Evolutionary conservation across 2,888 invertebrate species (phyloP), one percentile per base, ranked within the genome.

Genomic region (Carcina quercana): DNA sequence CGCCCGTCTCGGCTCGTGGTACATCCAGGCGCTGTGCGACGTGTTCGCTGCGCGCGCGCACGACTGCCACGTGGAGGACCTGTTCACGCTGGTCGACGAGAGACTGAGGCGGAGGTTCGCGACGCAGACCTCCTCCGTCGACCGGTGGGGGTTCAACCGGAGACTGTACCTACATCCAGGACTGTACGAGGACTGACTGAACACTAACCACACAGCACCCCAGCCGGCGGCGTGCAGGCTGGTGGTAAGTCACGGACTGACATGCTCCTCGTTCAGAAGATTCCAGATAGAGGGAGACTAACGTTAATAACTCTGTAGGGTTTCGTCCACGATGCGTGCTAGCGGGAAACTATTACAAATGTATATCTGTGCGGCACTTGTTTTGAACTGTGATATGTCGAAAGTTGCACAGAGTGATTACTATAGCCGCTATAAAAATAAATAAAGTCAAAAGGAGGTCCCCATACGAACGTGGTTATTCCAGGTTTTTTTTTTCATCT

Each of bases 91-190:
- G 35, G 90, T 90, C 25, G 88, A 89, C 55, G 38, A 59, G 25
- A 51, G 63, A 43, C 67, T 90, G 44, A 65, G 66, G 31, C 50
- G 52, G 32, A 50, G 48, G 37, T 70, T 62, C 67, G 57, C 62
- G 19, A 54, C 84, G 38, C 92, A 92, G 75, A 90, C 89, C 13
- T 86, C 88, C 15, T 86, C 86, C 47, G 86, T 86, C 37, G 87
- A 87, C 51, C 86, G 85, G 57, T 79, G 88, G 64, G 90, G 90
- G n/a, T 91, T 91, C 61, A 86, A 86, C 65, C 82, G 84, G 35
- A 70, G 72, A 24, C 85, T 91, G 24, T 91, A 85, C 62, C 85
- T 91, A 42, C 89, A 91, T 76, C 91, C 91, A 0, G 90, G 90
- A 1, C 78, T 88, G 25, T 82, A 70, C 48, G 74, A 76, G 13